phyloP scores from a whole-genome alignment of 1,140 invertebrate genomes.

The Archegozetes longisetosus region DNA sequence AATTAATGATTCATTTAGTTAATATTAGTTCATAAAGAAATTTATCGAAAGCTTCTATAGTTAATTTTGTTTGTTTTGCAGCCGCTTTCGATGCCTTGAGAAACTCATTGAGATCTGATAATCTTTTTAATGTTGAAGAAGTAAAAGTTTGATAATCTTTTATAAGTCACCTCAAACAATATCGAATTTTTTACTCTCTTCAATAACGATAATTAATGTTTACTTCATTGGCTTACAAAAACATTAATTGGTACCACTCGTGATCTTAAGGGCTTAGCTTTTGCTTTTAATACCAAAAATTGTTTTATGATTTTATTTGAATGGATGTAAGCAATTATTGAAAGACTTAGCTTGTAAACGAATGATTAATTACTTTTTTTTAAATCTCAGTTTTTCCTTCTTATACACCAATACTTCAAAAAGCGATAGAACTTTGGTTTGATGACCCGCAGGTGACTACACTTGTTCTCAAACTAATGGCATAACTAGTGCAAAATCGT shows the following conservation, averaged over 20 bases:
- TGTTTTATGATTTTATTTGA: conserved; percentile 98
- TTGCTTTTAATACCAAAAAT: conserved; percentile 87
- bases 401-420: conserved; percentile 76
- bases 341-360: neutral
- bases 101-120: conserved; percentile 46
- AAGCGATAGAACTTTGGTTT: conserved; percentile 87
- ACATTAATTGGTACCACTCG: conserved; percentile 82
- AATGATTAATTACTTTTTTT: conserved; percentile 8
- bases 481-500: conserved; percentile 89
- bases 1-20: conserved; percentile 81
- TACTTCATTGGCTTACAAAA: conserved; percentile 36
- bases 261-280: conserved; percentile 81
- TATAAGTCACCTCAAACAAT: conserved; percentile 1
- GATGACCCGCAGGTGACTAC: conserved; percentile 74
- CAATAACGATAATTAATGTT: neutral
- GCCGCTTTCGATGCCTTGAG: conserved; percentile 56
- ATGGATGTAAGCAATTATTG: conserved; percentile 60
- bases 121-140: conserved; percentile 61
- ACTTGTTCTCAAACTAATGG: conserved; percentile 84
- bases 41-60: no score
- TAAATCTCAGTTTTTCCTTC: conserved; percentile 48
- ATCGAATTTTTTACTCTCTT: neutral
- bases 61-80: conserved; percentile 38
- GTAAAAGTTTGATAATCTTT: conserved; percentile 45
- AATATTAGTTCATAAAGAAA: conserved; percentile 33